A percentile compares a stretch with the other conserved stretches of the same genome.
These are phyloP conservation scores for Ptychoptera albimana DNA, from an alignment of 2,888 invertebrate genomes.

Conservation along the genomic window DNA sequence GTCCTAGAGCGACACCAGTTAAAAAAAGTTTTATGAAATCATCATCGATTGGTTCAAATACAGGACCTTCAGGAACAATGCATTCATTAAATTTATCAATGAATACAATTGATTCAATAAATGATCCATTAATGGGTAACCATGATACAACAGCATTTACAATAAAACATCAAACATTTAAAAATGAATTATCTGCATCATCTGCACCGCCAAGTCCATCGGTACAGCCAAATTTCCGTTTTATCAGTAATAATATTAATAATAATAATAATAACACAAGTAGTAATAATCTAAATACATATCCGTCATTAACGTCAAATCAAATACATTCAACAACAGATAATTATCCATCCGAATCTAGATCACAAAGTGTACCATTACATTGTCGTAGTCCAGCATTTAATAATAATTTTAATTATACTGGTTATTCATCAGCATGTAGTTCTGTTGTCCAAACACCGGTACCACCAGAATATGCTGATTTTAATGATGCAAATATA, in stretches of 20 bases:
- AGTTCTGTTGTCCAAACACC: slow-evolving; percentile 52
- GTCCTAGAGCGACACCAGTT: slow-evolving; percentile 61
- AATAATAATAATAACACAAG: neutral
- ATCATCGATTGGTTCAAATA: slow-evolving; percentile 18
- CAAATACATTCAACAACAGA: slow-evolving; percentile 1
- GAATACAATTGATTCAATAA: too few species aligned
- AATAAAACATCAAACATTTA: too few species aligned
- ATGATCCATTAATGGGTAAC: too few species aligned
- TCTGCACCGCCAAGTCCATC: slow-evolving; percentile 53
- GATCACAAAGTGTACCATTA: slow-evolving; percentile 70
- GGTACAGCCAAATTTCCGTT: neutral
- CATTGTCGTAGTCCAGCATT: slow-evolving; percentile 29
- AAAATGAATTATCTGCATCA: slow-evolving; percentile 22
- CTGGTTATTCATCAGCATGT: slow-evolving; percentile 32
- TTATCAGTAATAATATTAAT: slow-evolving; percentile 5
- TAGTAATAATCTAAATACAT: neutral
- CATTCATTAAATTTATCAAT: too few species aligned
- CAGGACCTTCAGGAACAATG: neutral
- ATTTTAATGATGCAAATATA: slow-evolving; percentile 35
- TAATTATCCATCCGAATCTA: slow-evolving; percentile 14
- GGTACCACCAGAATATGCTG: slow-evolving; percentile 54
- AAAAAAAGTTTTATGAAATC: slow-evolving; percentile 41
- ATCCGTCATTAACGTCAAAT: slow-evolving; percentile 4
- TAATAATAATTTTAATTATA: slow-evolving; percentile 17
- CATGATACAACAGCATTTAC: too few species aligned